Evolutionary conservation across 2,113 vertebrate species (phyloP), one percentile per base, ranked within the genome.

Genomic region (Callopanchax toddi): DNA sequence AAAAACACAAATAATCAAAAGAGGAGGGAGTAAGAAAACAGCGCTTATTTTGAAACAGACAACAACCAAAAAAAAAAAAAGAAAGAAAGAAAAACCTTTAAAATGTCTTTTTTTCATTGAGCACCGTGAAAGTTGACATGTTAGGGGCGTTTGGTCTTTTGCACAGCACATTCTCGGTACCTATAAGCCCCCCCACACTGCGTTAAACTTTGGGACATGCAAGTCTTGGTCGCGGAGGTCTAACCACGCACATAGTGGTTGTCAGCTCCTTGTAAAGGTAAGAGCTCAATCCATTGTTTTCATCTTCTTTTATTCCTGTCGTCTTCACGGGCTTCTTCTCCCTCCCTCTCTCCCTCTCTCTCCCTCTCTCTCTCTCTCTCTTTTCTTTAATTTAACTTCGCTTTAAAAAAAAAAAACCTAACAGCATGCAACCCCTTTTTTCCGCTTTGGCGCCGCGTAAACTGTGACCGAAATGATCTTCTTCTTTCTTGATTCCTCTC

Each of bases 201-300:
- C 94, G 93, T 93, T 95, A 96, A 90, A 98, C 94, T 99, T 98
- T 97, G 94, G 94, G 94, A 94, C 92, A 96, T 97, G 95, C 95
- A 91, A 95, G 94, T 94, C 91, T 95, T 94, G 93, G 91, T 94
- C 92, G 91, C 92, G 92, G 92, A 93, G 93, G 94, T 97, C 94
- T 97, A 94, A 94, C 93, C 95, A 94, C 93, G 82, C 82, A 91
- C 92, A 85, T 92, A 70, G 93, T 95, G 95, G 94, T 94, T 91
- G 91, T 92, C 93, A 93, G 93, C 95, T 90, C 90, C 93, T 92
- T 91, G 92, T 93, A 89, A 94, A 96, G 96, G 97, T 98, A 98
- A 97, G 96, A 90, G 78, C 83, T 73, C 79, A 70, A 82, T 85
- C 82, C 77, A 81, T 86, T 89, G 70, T 79, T 79, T 78, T 74